Conservation (phyloP, 2,888 invertebrate species). For the Rosalia funebris region DNA sequence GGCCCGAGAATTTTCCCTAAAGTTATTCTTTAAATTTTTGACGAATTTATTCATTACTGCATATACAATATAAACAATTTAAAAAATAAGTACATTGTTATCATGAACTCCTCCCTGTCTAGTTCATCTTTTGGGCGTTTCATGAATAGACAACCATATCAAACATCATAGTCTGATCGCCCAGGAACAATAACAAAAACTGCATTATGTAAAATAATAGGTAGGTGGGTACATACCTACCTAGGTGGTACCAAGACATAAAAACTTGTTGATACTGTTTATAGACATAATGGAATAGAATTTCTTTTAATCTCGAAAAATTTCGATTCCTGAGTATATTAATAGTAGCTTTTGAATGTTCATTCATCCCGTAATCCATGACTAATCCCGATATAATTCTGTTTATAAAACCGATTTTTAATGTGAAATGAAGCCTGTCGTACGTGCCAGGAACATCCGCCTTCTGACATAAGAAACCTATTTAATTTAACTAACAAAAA, state of each 20-base stretch:
- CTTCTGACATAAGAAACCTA: conserved; percentile 38
- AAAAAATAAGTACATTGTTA: too few relatives aligned
- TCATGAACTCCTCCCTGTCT: too few relatives aligned
- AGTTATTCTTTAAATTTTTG: too few relatives aligned
- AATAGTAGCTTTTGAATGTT: conserved; percentile 40
- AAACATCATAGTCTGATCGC: neutral
- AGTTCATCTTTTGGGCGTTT: neutral
- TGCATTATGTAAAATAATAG: conserved; percentile 16
- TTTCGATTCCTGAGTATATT: conserved; percentile 28
- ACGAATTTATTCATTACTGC: too few relatives aligned
- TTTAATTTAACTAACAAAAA: conserved; percentile 42
- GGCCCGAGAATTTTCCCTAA: too few relatives aligned
- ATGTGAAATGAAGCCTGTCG: conserved; percentile 53
- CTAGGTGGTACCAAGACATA: conserved; percentile 13
- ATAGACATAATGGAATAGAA: conserved; percentile 19
- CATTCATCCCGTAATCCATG: conserved; percentile 49
- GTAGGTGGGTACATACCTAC: conserved; percentile 18
- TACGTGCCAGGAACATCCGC: conserved; percentile 48
- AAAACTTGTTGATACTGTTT: conserved; percentile 23
- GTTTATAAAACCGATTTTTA: conserved; percentile 55
- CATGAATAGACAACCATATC: neutral
- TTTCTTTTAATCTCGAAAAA: conserved; percentile 21
- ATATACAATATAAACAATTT: too few relatives aligned
- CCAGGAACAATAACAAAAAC: conserved; percentile 15
- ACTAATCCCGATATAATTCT: conserved; percentile 54